Base-by-base conservation (phyloP, 2,888 invertebrate genomes). In the Azorinus chamasolen region DNA sequence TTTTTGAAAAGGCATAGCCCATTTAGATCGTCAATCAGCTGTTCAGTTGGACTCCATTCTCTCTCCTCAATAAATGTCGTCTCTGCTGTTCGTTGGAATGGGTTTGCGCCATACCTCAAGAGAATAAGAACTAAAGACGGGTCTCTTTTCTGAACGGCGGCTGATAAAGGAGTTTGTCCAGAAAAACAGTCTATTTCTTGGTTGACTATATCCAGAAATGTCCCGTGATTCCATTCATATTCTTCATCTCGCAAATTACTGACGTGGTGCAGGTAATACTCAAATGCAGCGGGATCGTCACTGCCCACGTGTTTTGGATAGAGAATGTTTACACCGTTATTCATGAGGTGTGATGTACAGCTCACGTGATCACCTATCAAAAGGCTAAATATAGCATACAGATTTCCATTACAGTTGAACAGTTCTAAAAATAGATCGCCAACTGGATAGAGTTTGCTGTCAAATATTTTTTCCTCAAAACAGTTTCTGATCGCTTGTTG, bases 31-130 rank as follows among this genome's bases (percentile, higher is more conserved):
- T 76, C 76, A 20, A 86, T 69, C 6, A 86, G 32, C 18, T 57
- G 74, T 24, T 81, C 82, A n/a, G 79, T 72, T 5, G 83, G 86
- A 45, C 83, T 77, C 16, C 71, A 63, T 10, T 66, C 61, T 5
- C 32, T 64, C 10, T 71, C 63, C 25, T 71, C 72, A 4, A 41
- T 50, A 59, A 48, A 63, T 25, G 25, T 65, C 1, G 55, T 32
- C 37, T 68, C 63, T 16, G 41, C 63, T 12, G 59, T 32, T 37
- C 32, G 46, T 1, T 63, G 48, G 32, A 81, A 79, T 0, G 85
- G 83, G 46, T 85, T 81, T n/a, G 84, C 86, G 0, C 86, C 86
- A 59, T 76, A 82, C 59, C 82, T 63, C 20, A 86, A 48, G 2
- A 86, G 58, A n/a, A 64, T 37, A 1, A 77, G 61, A 3, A 86